Evolutionary conservation across 2,113 vertebrate genomes (phyloP).

Genomic region (Cyanistes caeruleus): DNA sequence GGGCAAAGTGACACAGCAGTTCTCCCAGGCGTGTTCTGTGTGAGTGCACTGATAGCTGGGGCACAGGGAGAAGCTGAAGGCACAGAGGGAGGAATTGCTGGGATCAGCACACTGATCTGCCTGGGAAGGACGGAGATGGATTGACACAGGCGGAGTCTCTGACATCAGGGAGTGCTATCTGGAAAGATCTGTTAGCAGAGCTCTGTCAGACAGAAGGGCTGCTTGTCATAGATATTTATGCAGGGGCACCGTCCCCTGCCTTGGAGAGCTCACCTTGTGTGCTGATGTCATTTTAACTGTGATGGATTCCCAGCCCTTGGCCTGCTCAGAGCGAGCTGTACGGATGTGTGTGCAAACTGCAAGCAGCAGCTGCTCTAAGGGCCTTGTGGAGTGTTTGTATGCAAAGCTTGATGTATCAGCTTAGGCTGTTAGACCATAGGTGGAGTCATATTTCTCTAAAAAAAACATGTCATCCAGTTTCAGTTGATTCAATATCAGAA

Average conservation of each 20-base stretch:
- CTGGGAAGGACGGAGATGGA: not conserved
- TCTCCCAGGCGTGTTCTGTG: not conserved
- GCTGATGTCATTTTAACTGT: not conserved
- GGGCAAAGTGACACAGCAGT: not conserved
- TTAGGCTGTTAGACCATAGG: not conserved
- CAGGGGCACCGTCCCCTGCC: not conserved
- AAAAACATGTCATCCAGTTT: not conserved
- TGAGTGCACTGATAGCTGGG: not conserved
- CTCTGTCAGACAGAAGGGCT: not conserved
- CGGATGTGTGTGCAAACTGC: not conserved
- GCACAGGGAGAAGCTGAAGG: not conserved
- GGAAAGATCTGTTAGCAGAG: not conserved
- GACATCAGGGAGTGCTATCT: not conserved
- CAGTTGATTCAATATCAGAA: not conserved
- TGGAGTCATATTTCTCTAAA: not conserved
- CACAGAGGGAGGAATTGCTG: not conserved
- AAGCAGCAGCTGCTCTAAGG: not conserved
- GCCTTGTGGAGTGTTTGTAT: not conserved
- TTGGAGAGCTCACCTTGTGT: not conserved
- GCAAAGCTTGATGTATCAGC: not conserved
- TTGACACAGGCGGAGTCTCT: not conserved
- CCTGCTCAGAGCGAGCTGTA: not conserved
- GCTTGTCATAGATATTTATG: not conserved
- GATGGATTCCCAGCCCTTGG: not conserved
- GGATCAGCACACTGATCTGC: fast-evolving